Evolutionary conservation across 2,888 invertebrate species (phyloP).

Genomic region (Thumatha senex): DNA sequence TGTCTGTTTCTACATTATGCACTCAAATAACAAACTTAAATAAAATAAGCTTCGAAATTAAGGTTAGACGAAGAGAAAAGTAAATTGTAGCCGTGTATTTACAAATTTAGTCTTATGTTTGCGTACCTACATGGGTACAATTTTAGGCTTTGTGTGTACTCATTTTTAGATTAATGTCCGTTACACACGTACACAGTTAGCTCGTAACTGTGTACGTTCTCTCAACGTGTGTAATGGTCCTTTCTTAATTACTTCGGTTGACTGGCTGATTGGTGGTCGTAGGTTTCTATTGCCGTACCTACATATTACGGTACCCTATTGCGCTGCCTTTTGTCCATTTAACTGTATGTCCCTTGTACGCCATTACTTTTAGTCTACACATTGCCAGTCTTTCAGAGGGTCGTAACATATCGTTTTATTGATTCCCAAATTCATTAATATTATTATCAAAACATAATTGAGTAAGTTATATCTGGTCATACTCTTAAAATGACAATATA

Average conservation of each 20-base stretch:
- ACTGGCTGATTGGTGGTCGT: conserved; percentile 8
- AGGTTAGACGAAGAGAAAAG: conserved; percentile 9
- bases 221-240: conserved; percentile 1
- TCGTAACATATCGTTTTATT: no score
- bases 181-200: no score
- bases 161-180: conserved; percentile 9
- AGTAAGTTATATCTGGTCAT: no score
- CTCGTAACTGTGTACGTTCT: conserved; percentile 4
- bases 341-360: not conserved
- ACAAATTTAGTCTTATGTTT: conserved; percentile 15
- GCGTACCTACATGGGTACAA: not conserved
- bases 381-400: no score
- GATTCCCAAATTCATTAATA: no score
- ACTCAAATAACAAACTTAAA: no score
- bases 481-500: no score
- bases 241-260: conserved; percentile 9
- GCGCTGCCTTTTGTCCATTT: not conserved
- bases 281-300: not conserved
- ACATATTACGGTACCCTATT: not conserved
- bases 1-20: conserved; percentile 34
- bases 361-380: not conserved
- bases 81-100: conserved; percentile 7
- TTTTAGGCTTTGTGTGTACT: conserved; percentile 1
- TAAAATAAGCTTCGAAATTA: no score
- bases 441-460: no score